Base-by-base conservation (phyloP, 2,888 invertebrate genomes). In the Pomacea canaliculata region DNA sequence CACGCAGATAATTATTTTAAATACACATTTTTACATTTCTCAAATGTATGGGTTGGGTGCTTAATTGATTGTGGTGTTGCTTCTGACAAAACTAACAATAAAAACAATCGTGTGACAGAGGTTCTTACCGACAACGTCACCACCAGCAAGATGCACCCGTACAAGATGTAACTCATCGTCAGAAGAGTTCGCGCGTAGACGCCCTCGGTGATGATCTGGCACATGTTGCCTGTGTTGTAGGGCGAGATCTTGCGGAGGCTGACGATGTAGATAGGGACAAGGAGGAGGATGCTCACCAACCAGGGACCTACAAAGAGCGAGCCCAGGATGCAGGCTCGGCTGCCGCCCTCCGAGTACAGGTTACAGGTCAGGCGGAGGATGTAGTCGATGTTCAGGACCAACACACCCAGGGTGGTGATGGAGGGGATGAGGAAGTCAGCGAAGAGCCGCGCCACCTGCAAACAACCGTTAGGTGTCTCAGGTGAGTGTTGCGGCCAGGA, bases 361-460 rank as follows among this genome's bases (percentile, higher is more conserved):
- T 73, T 70, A 59, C 73, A 78, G 75, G 76, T 78, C 56, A 82
- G 76, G 19, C 80, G 73, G 9, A 82, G 66, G 16, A 82, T 75
- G 71, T 82, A 82, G 63, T 82, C 81, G 10, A 80, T 60, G 49
- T 82, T 82, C 13, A 82, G 73, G 10, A 77, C 79, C 18, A 82
- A 72, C 59, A 82, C 73, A 8, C 79, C 81, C 73, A 81, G 71
- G 4, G 82, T 82, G 2, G 82, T 78, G 48, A 81, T 77, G 27
- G 81, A 81, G 0, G 82, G 82, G 51, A 82, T 71, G 7, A 82
- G 75, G 59, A 79, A 80, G 56, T 78, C 80, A 8, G 78, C 77
- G 49, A 82, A 76, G 59, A 81, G 62, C 51, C 77, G 67, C 66
- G 79, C 72, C 19, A 80, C 76, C 72, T 75, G 77, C 23, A 63